Evolutionary conservation across 53 echinoderm and acorn worm genomes (phyloP).

Genomic region (Echinarachnius parma): DNA sequence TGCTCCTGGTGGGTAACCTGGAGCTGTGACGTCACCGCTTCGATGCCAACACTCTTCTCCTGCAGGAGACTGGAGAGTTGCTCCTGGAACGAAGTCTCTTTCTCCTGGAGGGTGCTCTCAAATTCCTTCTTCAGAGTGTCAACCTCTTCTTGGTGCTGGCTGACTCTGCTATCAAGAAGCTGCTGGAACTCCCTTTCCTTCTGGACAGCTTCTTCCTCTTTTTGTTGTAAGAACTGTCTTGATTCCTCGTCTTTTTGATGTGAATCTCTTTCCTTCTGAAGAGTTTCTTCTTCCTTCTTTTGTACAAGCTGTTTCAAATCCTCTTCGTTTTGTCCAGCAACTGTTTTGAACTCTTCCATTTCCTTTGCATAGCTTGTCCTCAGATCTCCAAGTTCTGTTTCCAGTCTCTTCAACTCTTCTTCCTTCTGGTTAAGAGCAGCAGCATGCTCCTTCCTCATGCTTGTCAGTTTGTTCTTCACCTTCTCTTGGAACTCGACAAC

Average conservation of each 20-base stretch:
- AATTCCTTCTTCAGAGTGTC: slow-evolving; percentile 38
- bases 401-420: slow-evolving; percentile 12
- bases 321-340: slow-evolving; percentile 30
- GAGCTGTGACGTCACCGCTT: slow-evolving; percentile 74
- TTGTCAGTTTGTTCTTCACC: slow-evolving; percentile 64
- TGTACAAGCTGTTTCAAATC: slow-evolving; percentile 6
- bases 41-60: slow-evolving; percentile 82
- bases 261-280: slow-evolving; percentile 5
- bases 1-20: slow-evolving; percentile 77
- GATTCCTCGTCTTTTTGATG: slow-evolving; percentile 27
- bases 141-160: slow-evolving; percentile 60
- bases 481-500: slow-evolving; percentile 61
- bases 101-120: slow-evolving; percentile 64
- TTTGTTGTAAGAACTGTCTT: slow-evolving; percentile 5
- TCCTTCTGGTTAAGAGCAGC: slow-evolving; percentile 51
- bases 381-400: slow-evolving; percentile 29
- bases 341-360: slow-evolving; percentile 30
- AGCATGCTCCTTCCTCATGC: slow-evolving; percentile 52
- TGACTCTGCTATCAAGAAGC: slow-evolving; percentile 26
- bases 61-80: slow-evolving; percentile 75
- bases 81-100: slow-evolving; percentile 75
- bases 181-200: slow-evolving; percentile 47
- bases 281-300: slow-evolving; percentile 18
- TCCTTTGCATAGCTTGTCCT: slow-evolving; percentile 28
- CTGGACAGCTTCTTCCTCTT: slow-evolving; percentile 2